Evolutionary conservation across 2,888 invertebrate genomes (phyloP), one percentile per base, ranked within the genome.

Genomic region (Drosophila nr. perissopoda): DNA sequence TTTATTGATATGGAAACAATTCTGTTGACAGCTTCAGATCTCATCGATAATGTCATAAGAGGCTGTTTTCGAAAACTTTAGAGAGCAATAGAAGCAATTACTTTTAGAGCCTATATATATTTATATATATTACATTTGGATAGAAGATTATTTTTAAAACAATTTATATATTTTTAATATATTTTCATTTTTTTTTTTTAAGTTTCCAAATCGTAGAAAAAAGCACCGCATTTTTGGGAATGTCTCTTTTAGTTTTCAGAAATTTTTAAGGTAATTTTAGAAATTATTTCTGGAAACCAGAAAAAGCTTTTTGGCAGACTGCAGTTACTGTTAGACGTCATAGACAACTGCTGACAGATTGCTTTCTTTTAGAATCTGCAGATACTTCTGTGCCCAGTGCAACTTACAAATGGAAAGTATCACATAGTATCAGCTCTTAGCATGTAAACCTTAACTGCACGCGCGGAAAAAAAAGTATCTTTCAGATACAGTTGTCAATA

Each of bases 401-500:
- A 25, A 54, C 31, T 25, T 27, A 25, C 56, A 54, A 38, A 31
- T 58, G 18, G 40, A 40, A 42, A 58, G 29, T 33, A 29, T 34
- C 18, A 13, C 8, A 33, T 7, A 25, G 16, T 25, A 21, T 16
- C 7, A 11, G n/a, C 21, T 33, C 40, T 46, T 42, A 25, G 36
- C 25, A 48, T 16, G 31, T 46, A 34, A 56, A 63, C 38, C 42
- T 27, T 46, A 59, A 34, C 4, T 72, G 61, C 68, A 68, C 58
- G 51, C 58, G 46, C 42, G 31, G 51, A 58, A 31, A 59, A 18
- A 53, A 49, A 42, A 38, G 52, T 59, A 66, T 75, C 65, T 52
- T 18, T 21, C 21, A 60, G 68, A 71, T 78, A 75, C 76, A 74
- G 42, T 75, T 79, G 75, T 78, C 76, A 79, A 79, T 79, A 59